Conservation (phyloP, 2,113 vertebrate species). For the Bucco capensis region DNA sequence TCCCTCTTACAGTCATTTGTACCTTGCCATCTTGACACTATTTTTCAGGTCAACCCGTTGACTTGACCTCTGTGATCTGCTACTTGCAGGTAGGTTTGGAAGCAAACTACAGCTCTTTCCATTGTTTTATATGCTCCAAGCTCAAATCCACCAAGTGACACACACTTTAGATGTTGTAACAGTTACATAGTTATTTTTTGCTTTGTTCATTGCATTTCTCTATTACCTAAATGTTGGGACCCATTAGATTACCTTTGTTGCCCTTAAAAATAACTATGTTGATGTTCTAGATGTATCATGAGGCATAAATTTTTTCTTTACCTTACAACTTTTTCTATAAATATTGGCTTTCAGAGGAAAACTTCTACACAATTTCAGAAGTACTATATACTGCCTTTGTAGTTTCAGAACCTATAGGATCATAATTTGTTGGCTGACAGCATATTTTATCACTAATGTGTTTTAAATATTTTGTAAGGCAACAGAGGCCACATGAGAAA, state of each 20-base stretch:
- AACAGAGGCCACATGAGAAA: not conserved
- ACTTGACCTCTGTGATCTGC: not conserved
- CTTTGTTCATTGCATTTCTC: not conserved
- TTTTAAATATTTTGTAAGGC: not conserved
- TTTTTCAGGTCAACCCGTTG: not conserved
- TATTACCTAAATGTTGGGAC: not conserved
- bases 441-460: not conserved
- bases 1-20: not conserved
- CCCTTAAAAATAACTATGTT: not conserved
- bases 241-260: not conserved
- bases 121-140: not conserved
- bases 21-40: not conserved
- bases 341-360: not conserved
- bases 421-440: not conserved
- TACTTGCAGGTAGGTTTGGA: not conserved
- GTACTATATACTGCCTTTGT: not conserved
- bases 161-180: not conserved
- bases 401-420: not conserved
- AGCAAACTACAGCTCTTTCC: not conserved
- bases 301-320: not conserved
- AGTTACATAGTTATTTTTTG: not conserved
- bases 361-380: not conserved
- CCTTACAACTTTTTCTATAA: not conserved
- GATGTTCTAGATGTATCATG: not conserved
- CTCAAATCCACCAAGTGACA: not conserved